Evolutionary conservation across 2,113 vertebrate species (phyloP), one percentile per base, ranked within the genome.

Genomic region (Rhinolophus sinicus): DNA sequence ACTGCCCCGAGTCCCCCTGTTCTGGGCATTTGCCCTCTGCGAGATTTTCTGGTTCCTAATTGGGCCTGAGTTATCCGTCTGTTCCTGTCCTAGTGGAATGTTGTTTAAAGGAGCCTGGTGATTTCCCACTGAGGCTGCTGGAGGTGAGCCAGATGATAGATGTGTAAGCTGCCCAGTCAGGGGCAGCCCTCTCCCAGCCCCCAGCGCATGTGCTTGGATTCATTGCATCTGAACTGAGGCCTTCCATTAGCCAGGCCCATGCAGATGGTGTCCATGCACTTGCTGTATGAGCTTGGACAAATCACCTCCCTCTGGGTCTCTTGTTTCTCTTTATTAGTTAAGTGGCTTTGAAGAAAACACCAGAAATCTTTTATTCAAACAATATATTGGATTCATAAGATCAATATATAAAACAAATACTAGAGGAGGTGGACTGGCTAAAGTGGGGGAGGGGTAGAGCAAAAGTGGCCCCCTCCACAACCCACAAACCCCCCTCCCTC

Each of bases 1-100:
- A 19, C 11, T 1, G 15, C 84, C 56, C 73, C 0, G 7, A 76
- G 38, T 28, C 50, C 90, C 73, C 62, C 56, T 40, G 65, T 30
- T 62, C 84, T 26, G 60, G 83, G 77, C 65, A 15, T 76, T 93
- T 0, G 0, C 30, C 62, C 84, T 60, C 72, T 54, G 47, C 2
- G 50, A 90, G 80, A 24, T 65, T 93, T 96, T 88, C 95, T 72
- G 72, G 54, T 33, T 90, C 80, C 72, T 94, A 77, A 95, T 75
- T 85, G 93, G 95, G 95, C 77, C 83, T 30, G 85, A 40, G 56
- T 24, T 47, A 33, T 58, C 64, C 1, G 3, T 87, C 50, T 83
- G 93, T 89, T 91, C 64, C 84, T 40, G 78, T 40, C 54, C 81
- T 52, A 5, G 72, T 19, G 88, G 95, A 95, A 75, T 84, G 90